These are phyloP conservation scores for Sciaenops ocellatus DNA, from an alignment of 2,797 vertebrate species.

Conservation along the genomic window DNA sequence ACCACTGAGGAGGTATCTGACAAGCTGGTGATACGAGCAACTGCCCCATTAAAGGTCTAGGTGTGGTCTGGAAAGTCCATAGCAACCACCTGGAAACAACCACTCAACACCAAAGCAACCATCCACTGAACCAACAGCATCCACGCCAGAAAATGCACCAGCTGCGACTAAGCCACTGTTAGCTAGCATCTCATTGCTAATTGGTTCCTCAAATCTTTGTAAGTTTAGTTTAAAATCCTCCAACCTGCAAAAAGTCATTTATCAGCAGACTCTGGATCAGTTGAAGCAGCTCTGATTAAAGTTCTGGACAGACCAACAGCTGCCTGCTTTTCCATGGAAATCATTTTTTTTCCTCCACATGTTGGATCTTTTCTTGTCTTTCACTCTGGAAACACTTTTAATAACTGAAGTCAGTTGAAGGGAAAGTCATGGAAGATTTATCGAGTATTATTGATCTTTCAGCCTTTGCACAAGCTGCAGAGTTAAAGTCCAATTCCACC, in stretches of 20 bases:
- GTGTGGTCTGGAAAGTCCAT: too few relatives aligned
- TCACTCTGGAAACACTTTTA: not conserved
- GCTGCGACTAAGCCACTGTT: too few relatives aligned
- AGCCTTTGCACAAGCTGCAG: not conserved
- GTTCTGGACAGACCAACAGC: not conserved
- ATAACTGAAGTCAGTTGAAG: not conserved
- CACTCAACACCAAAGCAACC: too few relatives aligned
- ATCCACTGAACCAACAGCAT: too few relatives aligned
- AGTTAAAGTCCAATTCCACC: slow-evolving; percentile 8
- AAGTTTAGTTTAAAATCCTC: too few relatives aligned
- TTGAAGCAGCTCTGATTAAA: not conserved
- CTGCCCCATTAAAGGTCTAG: too few relatives aligned
- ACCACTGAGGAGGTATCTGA: too few relatives aligned
- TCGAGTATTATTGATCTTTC: not conserved
- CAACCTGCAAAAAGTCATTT: not conserved
- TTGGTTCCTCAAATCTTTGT: too few relatives aligned
- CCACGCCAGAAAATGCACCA: too few relatives aligned
- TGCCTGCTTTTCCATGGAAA: slow-evolving; percentile 26
- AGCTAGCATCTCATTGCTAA: too few relatives aligned
- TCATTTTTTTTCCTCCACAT: not conserved
- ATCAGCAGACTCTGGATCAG: slow-evolving; percentile 1
- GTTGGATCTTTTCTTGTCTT: slow-evolving; percentile 1
- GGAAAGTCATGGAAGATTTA: not conserved
- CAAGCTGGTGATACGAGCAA: too few relatives aligned
- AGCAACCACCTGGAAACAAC: too few relatives aligned